Evolutionary conservation across 2,888 invertebrate genomes (phyloP).

Genomic region (Taenaris catops): DNA sequence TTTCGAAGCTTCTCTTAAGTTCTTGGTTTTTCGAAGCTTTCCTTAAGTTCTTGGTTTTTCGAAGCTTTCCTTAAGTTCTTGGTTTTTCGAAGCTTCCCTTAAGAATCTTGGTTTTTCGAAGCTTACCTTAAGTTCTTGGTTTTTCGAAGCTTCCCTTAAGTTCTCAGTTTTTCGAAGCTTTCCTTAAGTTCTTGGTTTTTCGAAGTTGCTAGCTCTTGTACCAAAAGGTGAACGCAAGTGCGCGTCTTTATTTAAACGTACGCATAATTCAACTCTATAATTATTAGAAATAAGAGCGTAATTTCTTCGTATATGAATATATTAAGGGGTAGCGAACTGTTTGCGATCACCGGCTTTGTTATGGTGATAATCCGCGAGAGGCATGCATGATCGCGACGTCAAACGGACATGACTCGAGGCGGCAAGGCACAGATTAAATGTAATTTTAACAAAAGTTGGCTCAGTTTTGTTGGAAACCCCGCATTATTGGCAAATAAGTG

Average conservation of each 20-base stretch:
- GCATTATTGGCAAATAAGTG: no score
- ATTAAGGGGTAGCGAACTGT: conserved; percentile 55
- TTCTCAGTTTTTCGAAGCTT: no score
- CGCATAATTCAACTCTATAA: conserved; percentile 31
- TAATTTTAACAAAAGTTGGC: conserved; percentile 8
- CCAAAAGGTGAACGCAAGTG: conserved; percentile 26
- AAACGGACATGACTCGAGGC: conserved; percentile 43
- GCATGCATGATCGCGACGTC: conserved; percentile 54
- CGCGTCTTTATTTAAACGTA: conserved; percentile 19
- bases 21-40: no score
- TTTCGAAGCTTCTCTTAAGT: no score
- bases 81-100: no score
- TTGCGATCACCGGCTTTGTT: conserved; percentile 46
- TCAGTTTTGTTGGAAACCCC: not conserved
- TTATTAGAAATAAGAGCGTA: conserved; percentile 35
- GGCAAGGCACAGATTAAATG: conserved; percentile 49
- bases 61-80: no score
- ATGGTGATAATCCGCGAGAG: conserved; percentile 52
- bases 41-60: no score
- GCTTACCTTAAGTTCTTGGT: no score
- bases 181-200: no score
- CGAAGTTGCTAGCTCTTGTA: no score
- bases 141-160: no score
- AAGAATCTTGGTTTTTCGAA: no score
- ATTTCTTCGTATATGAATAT: conserved; percentile 39